These are phyloP conservation scores for Oxycera nigricornis DNA, from an alignment of 2,888 invertebrate genomes.

Conservation along the genomic window DNA sequence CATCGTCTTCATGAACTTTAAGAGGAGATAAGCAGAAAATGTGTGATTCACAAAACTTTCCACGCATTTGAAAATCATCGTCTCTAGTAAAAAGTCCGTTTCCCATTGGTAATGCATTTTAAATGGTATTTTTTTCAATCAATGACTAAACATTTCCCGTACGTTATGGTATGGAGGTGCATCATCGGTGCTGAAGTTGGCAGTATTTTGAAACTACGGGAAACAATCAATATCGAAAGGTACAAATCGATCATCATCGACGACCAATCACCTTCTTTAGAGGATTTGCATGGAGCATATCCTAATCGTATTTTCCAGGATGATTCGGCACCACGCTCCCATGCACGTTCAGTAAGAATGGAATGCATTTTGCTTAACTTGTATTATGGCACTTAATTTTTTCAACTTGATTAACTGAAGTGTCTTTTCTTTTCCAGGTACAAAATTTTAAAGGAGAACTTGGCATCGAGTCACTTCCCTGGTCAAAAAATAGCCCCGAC, in stretches of 20 bases:
- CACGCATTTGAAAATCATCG: no score
- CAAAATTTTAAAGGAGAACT: no score
- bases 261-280: neutral
- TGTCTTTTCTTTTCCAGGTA: no score
- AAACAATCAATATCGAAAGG: neutral
- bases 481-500: neutral
- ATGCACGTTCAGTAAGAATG: neutral
- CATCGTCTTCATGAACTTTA: no score
- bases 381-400: neutral
- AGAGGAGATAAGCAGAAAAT: no score
- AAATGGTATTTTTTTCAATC: neutral
- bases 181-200: neutral
- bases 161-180: no score
- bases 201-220: neutral
- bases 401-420: no score
- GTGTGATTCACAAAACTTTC: no score
- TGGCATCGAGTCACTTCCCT: no score
- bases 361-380: neutral
- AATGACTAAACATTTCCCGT: neutral
- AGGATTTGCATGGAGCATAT: neutral
- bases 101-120: no score
- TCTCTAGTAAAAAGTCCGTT: no score
- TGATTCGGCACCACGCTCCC: neutral
- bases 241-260: no score
- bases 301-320: neutral